Base-by-base conservation (phyloP, 2,113 vertebrate species). In the Labeo catla region DNA sequence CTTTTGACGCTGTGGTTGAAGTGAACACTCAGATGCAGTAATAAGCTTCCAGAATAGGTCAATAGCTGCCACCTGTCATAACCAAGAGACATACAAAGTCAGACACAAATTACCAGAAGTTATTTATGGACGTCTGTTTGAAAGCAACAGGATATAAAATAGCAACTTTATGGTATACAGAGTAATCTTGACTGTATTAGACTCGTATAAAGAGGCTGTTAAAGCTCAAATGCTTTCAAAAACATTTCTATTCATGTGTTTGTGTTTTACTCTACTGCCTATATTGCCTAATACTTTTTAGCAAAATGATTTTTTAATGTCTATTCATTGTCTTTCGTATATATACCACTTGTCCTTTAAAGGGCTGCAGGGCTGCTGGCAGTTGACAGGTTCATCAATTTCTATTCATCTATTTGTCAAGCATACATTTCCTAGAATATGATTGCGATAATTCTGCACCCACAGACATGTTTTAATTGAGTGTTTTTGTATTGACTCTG, bases 11-110 rank as follows among this genome's bases (percentile, higher is more conserved):
- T 15, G 57, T 63, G 57, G 15, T 10, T 16, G 19, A 76, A 76
- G n/a, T 81, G 59, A 45, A 36, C 77, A 66, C n/a, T 81, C 79
- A 81, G 61, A 66, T 28, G 11, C 43, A 81, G 59, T 61, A 66
- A 66, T 36, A 66, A 6, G 13, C 45, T 81, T 45, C 16, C 8
- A 50, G 13, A 50, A 50, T 68, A 68, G 13, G 3, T 36, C 80
- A 68, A 50, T 50, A 36, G 2, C 12, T 50, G 43, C 7, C 45
- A 66, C 2, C 61, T 50, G n/a, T 28, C 79, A 66, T 50, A 81
- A 50, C 45, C 4, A 8, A n/a, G 23, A 49, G 45, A 82, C 50
- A 50, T 52, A 9, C 39, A 13, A 82, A 50, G 13, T 12, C 63
- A 82, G 13, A 65, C 12, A 47, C 61, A 68, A 82, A 50, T 11